Evolutionary conservation across 2,113 vertebrate species (phyloP).

Genomic region (Calypte anna): DNA sequence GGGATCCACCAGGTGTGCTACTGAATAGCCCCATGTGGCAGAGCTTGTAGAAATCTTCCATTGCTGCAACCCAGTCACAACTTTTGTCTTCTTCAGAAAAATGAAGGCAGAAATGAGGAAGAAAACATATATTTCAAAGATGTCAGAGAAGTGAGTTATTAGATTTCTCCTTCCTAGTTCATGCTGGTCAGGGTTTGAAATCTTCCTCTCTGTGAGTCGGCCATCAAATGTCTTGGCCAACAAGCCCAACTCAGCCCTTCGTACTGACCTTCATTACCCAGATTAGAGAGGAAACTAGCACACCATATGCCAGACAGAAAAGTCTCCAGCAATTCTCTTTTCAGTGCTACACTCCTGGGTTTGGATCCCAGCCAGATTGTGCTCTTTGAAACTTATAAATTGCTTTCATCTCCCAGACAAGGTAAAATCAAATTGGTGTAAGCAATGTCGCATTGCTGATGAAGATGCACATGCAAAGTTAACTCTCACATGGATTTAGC

Average conservation of each 20-base stretch:
- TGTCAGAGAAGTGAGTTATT: not conserved
- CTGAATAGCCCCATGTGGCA: not conserved
- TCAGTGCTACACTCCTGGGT: constrained; percentile 39
- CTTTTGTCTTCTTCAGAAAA: constrained; percentile 3
- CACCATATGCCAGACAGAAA: constrained; percentile 60
- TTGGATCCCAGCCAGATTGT: constrained; percentile 65
- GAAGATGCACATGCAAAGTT: constrained; percentile 51
- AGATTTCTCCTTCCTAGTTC: not conserved
- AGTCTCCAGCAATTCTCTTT: constrained; percentile 59
- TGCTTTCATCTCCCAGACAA: constrained; percentile 70
- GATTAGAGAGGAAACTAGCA: constrained; percentile 57
- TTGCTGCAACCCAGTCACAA: not conserved
- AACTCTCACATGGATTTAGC: constrained; percentile 23
- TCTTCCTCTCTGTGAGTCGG: not conserved
- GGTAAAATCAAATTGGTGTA: constrained; percentile 72
- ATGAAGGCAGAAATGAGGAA: not conserved
- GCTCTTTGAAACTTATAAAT: constrained; percentile 73
- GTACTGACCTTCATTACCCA: constrained; percentile 53
- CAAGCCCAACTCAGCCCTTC: constrained; percentile 47
- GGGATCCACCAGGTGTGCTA: constrained; percentile 54
- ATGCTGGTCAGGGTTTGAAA: not conserved
- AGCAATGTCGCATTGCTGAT: constrained; percentile 54
- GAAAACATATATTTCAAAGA: not conserved
- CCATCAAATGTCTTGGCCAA: constrained; percentile 37
- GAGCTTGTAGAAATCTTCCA: not conserved